These are phyloP conservation scores for Narcine bancroftii DNA, from an alignment of 2,113 vertebrate genomes.

Conservation along the genomic window DNA sequence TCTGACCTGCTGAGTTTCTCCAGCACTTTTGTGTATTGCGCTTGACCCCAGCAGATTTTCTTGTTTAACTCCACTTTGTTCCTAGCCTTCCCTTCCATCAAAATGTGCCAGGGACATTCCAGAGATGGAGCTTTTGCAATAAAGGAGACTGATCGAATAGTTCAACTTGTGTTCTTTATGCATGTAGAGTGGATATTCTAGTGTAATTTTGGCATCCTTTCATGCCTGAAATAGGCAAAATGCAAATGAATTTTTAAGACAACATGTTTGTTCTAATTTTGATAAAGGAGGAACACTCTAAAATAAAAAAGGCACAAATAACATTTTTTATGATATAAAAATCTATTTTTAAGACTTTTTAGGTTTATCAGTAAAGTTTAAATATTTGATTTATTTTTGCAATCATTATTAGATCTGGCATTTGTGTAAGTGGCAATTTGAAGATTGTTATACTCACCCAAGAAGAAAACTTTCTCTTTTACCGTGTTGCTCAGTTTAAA, in stretches of 20 bases:
- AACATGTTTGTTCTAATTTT: not conserved
- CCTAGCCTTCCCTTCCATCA: no score
- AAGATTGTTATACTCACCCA: not conserved
- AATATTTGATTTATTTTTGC: not conserved
- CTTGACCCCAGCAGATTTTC: no score
- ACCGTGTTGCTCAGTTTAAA: no score
- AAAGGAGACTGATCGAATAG: not conserved
- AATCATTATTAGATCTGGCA: not conserved
- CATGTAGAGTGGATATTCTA: not conserved
- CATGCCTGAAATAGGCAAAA: not conserved
- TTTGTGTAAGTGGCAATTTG: not conserved
- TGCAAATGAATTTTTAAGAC: not conserved
- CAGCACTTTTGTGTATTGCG: no score
- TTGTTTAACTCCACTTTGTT: no score
- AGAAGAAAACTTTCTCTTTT: no score
- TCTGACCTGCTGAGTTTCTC: no score
- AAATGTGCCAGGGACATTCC: no score
- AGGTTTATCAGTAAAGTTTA: not conserved
- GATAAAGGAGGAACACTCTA: not conserved
- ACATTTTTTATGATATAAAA: not conserved
- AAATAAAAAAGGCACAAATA: not conserved
- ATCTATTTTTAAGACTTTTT: not conserved
- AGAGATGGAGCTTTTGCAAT: no score
- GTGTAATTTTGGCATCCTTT: not conserved
- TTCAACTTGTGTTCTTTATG: not conserved